These are phyloP conservation scores for Pachydiplax longipennis DNA, from an alignment of 2,888 invertebrate genomes.

Conservation along the genomic window DNA sequence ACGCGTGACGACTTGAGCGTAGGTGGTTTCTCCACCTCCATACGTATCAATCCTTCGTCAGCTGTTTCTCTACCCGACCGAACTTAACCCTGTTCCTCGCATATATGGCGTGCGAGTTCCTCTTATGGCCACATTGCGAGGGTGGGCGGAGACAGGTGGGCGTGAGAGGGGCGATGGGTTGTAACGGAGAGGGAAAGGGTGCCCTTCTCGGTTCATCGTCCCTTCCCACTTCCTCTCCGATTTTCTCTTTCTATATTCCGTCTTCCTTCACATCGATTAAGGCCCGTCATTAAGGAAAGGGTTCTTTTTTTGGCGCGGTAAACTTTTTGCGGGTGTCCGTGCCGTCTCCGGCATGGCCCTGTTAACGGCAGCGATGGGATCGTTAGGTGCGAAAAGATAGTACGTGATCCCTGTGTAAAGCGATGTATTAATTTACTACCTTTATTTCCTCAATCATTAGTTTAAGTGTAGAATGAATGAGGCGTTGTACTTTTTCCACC, in stretches of 20 bases:
- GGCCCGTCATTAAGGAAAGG: background rate
- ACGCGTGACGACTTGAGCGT: background rate
- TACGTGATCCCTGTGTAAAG: too few species aligned
- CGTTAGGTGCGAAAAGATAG: too few species aligned
- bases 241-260: background rate
- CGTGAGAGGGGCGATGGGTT: background rate
- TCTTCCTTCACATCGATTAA: background rate
- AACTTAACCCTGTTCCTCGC: background rate
- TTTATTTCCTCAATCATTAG: too few species aligned
- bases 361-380: background rate
- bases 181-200: background rate
- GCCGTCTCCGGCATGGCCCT: background rate
- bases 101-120: background rate
- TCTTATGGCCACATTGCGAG: background rate
- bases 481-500: too few species aligned
- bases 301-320: background rate
- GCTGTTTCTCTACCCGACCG: background rate
- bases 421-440: too few species aligned
- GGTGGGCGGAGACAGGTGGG: background rate
- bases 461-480: too few species aligned
- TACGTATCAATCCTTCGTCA: background rate
- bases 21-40: background rate
- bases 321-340: background rate
- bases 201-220: background rate
- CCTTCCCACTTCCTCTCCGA: background rate